Base-by-base conservation (phyloP, 2,113 vertebrate species). In the Sinocyclocheilus anshuiensis region DNA sequence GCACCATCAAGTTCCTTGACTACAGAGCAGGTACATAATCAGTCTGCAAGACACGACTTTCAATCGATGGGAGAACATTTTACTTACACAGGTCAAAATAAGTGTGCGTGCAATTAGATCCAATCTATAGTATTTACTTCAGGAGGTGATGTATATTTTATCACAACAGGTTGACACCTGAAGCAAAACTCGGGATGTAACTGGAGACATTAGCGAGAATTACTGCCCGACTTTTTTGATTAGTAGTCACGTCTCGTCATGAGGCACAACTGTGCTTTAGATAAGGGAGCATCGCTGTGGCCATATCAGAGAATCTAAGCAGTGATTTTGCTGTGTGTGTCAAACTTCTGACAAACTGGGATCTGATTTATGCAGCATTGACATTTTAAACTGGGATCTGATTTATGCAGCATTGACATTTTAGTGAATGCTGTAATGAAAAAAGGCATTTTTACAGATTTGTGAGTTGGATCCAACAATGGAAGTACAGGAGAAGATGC, bases 321-420 rank as follows among this genome's bases (percentile, higher is more conserved):
- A 48, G 85, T 10, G 13, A 26, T 69, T 84, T 72, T 81, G 57
- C 59, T 39, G 71, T 69, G 20, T 80, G 24, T n/a, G 59, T 20
- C 4, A 69, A 87, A 84, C 13, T 84, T 82, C 85, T 81, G 82
- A 81, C 81, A 77, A 80, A 71, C 84, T 63, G 16, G 63, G 72
- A 75, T 81, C 75, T 36, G 48, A 15, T 76, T 65, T 57, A 71
- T 36, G 42, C n/a, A 12, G 55, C 77, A 81, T 61, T 84, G 82
- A 77, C 88, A 77, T 81, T 57, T 48, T n/a, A 36, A 80, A 71
- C 84, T 63, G 16, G 63, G 72, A 75, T 81, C 75, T 36, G 48
- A 15, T 76, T 65, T 57, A 71, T 36, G 42, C n/a, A 12, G 55
- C 77, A 81, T 61, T 84, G 82, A 77, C 88, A 77, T 81, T 57